Conservation (phyloP, 1,140 invertebrate genomes). For the Sipha flava region DNA sequence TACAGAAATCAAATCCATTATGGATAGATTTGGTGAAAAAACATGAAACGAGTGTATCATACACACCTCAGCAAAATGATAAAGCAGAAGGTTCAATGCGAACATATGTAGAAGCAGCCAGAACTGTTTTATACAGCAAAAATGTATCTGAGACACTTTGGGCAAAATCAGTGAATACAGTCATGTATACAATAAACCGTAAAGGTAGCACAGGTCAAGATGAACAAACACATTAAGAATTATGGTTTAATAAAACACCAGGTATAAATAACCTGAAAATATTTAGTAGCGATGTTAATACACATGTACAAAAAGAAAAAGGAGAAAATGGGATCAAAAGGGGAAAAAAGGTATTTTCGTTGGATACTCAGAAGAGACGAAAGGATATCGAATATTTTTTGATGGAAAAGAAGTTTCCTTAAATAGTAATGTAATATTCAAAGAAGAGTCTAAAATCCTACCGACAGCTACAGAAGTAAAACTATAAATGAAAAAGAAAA, state of each 20-base stretch:
- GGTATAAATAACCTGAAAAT: conserved; percentile 42
- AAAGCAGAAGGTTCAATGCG: conserved; percentile 44
- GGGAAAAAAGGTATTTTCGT: conserved; percentile 35
- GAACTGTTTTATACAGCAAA: conserved; percentile 40
- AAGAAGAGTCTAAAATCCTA: neutral
- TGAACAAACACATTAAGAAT: conserved; percentile 38
- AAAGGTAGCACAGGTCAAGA: conserved; percentile 7
- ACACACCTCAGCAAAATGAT: conserved; percentile 48
- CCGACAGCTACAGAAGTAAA: too few relatives aligned
- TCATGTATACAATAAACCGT: conserved; percentile 42
- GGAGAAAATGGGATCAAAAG: conserved; percentile 42
- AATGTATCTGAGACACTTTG: conserved; percentile 7
- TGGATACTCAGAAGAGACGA: conserved; percentile 42
- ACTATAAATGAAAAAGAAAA: too few relatives aligned
- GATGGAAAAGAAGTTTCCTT: conserved; percentile 34
- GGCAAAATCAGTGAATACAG: conserved; percentile 38
- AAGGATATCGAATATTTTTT: conserved; percentile 40
- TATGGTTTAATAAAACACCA: conserved; percentile 39
- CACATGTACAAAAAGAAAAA: conserved; percentile 39
- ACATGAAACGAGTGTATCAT: conserved; percentile 43
- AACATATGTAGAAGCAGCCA: conserved; percentile 39
- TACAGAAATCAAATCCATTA: neutral
- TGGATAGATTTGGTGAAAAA: conserved; percentile 41
- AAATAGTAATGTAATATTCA: conserved; percentile 34
- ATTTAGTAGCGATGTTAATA: conserved; percentile 43